phyloP scores from a whole-genome alignment of 2,113 vertebrate species.

The Cavia aperea region DNA sequence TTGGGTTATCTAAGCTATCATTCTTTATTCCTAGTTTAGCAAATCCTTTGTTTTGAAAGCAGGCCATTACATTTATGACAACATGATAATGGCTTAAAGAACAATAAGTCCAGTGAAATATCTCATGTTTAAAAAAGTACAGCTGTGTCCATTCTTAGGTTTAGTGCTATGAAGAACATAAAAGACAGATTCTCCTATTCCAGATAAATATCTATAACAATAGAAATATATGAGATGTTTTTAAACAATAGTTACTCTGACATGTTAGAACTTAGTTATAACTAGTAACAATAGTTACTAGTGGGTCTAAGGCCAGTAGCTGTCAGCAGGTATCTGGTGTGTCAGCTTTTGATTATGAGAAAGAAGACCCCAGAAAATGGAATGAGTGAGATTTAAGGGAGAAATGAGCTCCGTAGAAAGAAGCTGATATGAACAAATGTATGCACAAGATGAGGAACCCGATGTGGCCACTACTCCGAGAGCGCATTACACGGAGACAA shows the following conservation, averaged over 20 bases:
- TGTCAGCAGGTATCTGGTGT: not conserved
- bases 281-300: not conserved
- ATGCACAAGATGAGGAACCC: not conserved
- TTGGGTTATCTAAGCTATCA: not conserved
- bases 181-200: not conserved
- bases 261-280: too few species aligned
- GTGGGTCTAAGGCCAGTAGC: not conserved
- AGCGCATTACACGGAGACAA: not conserved
- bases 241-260: not conserved
- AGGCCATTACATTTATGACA: not conserved
- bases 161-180: not conserved
- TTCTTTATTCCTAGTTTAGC: not conserved
- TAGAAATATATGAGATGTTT: not conserved
- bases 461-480: rapidly evolving
- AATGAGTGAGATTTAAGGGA: not conserved
- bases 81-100: not conserved
- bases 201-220: not conserved
- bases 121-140: not conserved
- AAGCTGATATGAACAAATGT: rapidly evolving
- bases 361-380: not conserved
- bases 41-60: not conserved
- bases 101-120: not conserved
- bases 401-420: not conserved
- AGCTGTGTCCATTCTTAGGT: not conserved
- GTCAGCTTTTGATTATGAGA: not conserved